Evolutionary conservation across 2,797 vertebrate genomes (phyloP).

Genomic region (Champsocephalus esox): DNA sequence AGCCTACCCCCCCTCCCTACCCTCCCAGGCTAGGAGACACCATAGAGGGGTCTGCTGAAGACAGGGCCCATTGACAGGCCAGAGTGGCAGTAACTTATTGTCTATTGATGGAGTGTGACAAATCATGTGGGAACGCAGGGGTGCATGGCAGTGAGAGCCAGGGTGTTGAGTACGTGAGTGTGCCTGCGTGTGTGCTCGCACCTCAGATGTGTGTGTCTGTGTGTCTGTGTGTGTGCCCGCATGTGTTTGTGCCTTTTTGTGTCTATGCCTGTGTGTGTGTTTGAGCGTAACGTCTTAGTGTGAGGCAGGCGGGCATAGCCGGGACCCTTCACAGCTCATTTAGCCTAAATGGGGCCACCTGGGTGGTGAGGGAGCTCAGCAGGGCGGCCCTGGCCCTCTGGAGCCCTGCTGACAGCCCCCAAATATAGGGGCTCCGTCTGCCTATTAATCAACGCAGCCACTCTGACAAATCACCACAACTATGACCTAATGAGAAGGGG

Average conservation of each 20-base stretch:
- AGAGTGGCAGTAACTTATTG: constrained; percentile 97
- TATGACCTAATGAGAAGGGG: constrained; percentile 85
- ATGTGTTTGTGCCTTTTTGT: constrained; percentile 17
- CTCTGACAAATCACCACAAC: constrained; percentile 90
- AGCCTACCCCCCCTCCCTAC: constrained; percentile 16
- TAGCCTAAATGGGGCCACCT: constrained; percentile 96
- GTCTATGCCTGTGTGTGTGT: constrained; percentile 58
- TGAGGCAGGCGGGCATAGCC: constrained; percentile 87
- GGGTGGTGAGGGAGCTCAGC: constrained; percentile 93
- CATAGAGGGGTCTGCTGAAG: constrained; percentile 84
- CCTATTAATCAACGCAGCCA: constrained; percentile 92
- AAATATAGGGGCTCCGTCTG: constrained; percentile 88
- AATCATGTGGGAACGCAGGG: constrained; percentile 90
- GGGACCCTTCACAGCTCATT: constrained; percentile 98
- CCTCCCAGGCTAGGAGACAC: constrained; percentile 58
- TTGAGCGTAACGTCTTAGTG: constrained; percentile 75
- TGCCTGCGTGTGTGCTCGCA: constrained; percentile 71
- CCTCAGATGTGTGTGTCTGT: constrained; percentile 56
- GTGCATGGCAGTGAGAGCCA: constrained; percentile 86
- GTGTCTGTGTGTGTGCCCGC: constrained; percentile 41
- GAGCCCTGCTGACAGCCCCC: constrained; percentile 90
- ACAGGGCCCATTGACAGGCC: constrained; percentile 91
- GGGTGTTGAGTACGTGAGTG: constrained; percentile 77
- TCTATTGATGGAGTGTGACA: constrained; percentile 96
- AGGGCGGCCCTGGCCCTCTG: constrained; percentile 89